phyloP scores from a whole-genome alignment of 2,113 vertebrate genomes.

The Clupea harengus region DNA sequence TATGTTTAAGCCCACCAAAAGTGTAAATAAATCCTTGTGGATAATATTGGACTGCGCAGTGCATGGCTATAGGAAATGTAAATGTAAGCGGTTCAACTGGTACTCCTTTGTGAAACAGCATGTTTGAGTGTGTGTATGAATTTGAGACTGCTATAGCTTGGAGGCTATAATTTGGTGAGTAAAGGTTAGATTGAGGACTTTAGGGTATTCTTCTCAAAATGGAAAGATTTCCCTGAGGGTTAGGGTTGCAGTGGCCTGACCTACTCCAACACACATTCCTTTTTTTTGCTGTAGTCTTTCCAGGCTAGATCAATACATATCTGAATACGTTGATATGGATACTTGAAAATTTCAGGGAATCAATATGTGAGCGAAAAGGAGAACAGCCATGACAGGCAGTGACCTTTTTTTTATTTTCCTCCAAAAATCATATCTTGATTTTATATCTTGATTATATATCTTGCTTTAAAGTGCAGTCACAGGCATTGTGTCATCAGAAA shows the following conservation, averaged over 20 bases:
- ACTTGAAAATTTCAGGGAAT: too few species aligned
- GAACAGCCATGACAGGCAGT: too few species aligned
- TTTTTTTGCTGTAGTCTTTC: not conserved
- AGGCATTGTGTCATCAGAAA: not conserved
- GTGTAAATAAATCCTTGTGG: slow-evolving; percentile 51
- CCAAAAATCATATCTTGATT: not conserved
- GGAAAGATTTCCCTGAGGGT: not conserved
- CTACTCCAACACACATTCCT: too few species aligned
- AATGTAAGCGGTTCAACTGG: not conserved
- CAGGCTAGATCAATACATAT: not conserved
- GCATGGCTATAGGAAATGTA: not conserved
- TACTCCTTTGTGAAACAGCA: not conserved
- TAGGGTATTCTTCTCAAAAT: not conserved
- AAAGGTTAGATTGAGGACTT: not conserved
- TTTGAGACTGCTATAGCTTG: too few species aligned
- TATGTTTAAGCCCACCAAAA: slow-evolving; percentile 53
- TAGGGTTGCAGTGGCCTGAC: not conserved
- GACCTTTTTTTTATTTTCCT: too few species aligned
- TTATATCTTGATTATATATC: not conserved
- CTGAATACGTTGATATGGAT: too few species aligned
- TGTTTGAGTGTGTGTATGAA: not conserved
- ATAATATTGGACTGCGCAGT: slow-evolving; percentile 27
- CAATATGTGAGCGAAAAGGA: too few species aligned
- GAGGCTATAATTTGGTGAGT: too few species aligned
- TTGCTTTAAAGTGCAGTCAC: not conserved